phyloP scores from a whole-genome alignment of 2,888 invertebrate genomes.

The Lasioglossum vierecki region DNA sequence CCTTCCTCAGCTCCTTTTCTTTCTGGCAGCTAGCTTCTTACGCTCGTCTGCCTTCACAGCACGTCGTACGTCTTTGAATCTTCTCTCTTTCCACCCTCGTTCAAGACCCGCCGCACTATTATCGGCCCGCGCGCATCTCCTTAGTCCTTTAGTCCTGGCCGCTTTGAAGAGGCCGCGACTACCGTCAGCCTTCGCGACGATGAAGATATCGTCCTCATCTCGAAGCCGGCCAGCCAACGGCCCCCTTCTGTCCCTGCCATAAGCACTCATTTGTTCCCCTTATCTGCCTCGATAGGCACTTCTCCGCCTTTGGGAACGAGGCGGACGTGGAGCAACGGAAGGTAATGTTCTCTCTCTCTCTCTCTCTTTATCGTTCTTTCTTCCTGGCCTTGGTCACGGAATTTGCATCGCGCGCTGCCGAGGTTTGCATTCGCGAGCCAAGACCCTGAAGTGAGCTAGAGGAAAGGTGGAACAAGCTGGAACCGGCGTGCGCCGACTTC shows the following conservation, averaged over 20 bases:
- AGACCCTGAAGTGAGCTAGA: not conserved
- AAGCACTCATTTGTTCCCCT: conserved; percentile 70
- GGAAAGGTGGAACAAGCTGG: not conserved
- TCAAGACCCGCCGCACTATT: conserved; percentile 51
- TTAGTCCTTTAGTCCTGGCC: conserved; percentile 65
- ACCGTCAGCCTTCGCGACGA: conserved; percentile 55
- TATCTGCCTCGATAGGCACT: conserved; percentile 70
- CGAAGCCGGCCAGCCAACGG: not conserved
- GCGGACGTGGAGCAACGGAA: conserved; percentile 34
- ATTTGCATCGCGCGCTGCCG: conserved; percentile 40
- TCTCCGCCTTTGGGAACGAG: conserved; percentile 58
- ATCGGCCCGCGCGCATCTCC: conserved; percentile 65
- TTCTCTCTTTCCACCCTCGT: conserved; percentile 31
- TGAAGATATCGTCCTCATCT: conserved; percentile 58
- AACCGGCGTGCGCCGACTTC: not conserved
- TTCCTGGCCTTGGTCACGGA: conserved; percentile 15
- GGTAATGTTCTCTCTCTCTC: conserved; percentile 11
- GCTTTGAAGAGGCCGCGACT: conserved; percentile 60
- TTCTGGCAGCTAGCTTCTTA: conserved; percentile 56
- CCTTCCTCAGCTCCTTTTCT: conserved; percentile 31
- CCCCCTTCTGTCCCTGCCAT: conserved; percentile 49
- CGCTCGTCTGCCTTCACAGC: conserved; percentile 54
- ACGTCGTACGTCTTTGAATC: conserved; percentile 68
- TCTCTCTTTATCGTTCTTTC: conserved; percentile 27
- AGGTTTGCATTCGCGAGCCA: not conserved